phyloP scores from a whole-genome alignment of 2,113 vertebrate species.

The Mastomys coucha region DNA sequence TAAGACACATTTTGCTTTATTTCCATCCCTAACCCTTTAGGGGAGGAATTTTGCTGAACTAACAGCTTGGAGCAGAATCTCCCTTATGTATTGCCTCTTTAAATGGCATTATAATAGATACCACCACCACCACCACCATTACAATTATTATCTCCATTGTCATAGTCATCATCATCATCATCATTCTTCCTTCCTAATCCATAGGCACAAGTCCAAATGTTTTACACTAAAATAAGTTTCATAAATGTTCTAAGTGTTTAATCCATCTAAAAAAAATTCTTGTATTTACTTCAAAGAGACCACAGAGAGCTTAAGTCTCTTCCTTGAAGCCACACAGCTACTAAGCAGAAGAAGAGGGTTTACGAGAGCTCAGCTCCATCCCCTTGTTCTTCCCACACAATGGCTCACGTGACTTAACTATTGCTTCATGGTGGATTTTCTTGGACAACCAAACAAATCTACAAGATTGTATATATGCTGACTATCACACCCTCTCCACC shows the following conservation, averaged over 20 bases:
- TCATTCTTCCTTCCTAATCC: background rate
- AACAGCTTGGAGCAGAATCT: slow-evolving; percentile 1
- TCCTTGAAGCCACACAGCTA: background rate
- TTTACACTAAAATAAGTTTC: background rate
- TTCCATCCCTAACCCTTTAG: background rate
- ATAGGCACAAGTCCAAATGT: background rate
- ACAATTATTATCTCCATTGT: too few relatives aligned
- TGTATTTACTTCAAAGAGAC: background rate
- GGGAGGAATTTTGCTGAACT: background rate
- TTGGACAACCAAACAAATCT: slow-evolving; percentile 36
- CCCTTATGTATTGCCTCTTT: background rate
- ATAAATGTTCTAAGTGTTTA: background rate
- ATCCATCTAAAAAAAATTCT: background rate
- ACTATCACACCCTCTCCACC: slow-evolving; percentile 25
- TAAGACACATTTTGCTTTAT: background rate
- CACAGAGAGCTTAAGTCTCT: slow-evolving; percentile 14
- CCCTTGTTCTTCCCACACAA: background rate
- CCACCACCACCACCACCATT: too few relatives aligned
- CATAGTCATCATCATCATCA: background rate
- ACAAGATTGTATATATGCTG: background rate
- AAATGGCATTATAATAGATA: background rate
- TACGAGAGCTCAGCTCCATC: background rate
- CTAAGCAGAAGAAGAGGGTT: background rate
- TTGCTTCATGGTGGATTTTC: background rate
- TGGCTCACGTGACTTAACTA: background rate